Conservation (phyloP, 1,140 invertebrate species). For the Zaprionus ornatus region DNA sequence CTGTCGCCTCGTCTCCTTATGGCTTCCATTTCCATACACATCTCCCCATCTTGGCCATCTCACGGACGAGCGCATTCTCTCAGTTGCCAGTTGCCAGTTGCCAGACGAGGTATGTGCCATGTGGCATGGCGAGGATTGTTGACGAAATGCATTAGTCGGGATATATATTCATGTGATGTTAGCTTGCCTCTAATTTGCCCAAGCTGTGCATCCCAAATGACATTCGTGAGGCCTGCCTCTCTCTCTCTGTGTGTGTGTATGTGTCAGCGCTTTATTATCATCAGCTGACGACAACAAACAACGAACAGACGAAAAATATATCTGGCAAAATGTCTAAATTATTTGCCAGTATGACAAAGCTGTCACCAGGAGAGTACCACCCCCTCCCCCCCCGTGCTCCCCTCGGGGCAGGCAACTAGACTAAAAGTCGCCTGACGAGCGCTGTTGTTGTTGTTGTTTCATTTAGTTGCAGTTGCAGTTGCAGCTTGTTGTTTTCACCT, state of each 20-base stretch:
- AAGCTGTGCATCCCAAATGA: constrained; percentile 18
- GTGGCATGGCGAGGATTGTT: constrained; percentile 51
- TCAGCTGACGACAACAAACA: constrained; percentile 16
- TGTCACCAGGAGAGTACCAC: background rate
- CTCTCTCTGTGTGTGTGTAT: background rate
- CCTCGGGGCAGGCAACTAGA: background rate
- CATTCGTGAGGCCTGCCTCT: background rate
- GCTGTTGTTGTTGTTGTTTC: constrained; percentile 7
- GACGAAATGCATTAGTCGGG: constrained; percentile 66
- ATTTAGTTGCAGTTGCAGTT: background rate
- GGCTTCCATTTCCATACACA: constrained; percentile 45
- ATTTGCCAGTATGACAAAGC: constrained; percentile 58
- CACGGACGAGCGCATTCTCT: constrained; percentile 32
- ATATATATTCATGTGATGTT: constrained; percentile 71
- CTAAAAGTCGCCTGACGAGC: constrained; percentile 11
- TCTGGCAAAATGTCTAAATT: constrained; percentile 61
- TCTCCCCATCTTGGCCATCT: constrained; percentile 17
- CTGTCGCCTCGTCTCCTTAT: constrained; percentile 50
- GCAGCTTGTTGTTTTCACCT: constrained; percentile 1
- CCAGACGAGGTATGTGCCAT: constrained; percentile 35
- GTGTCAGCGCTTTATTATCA: constrained; percentile 35
- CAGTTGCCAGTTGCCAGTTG: constrained; percentile 20
- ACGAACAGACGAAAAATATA: constrained; percentile 25
- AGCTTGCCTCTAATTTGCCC: constrained; percentile 53
- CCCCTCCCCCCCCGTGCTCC: too few relatives aligned